These are phyloP conservation scores for Diglossa cyanea DNA, from an alignment of 2,797 vertebrate genomes.

Conservation along the genomic window DNA sequence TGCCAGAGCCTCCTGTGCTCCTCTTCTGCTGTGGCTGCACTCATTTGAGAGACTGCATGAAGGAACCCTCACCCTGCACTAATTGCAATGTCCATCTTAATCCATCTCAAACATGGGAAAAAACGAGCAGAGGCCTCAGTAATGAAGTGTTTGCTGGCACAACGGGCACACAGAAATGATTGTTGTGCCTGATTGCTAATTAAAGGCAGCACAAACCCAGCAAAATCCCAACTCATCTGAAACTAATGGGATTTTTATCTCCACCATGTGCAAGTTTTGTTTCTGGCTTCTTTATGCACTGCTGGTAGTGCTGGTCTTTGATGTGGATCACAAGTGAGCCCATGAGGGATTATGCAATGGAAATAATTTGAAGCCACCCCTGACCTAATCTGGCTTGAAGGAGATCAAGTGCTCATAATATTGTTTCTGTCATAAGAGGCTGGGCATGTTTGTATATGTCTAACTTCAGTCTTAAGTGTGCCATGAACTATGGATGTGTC, in stretches of 20 bases:
- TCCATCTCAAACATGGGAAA: background rate
- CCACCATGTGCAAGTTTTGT: background rate
- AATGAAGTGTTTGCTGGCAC: background rate
- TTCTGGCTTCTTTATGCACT: background rate
- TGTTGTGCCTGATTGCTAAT: background rate
- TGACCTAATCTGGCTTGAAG: conserved; percentile 1
- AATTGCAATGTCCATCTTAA: background rate
- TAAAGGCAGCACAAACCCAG: conserved; percentile 10
- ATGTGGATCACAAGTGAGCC: background rate
- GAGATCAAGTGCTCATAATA: background rate
- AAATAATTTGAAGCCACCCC: conserved; percentile 1
- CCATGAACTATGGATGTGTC: background rate
- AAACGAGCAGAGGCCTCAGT: background rate
- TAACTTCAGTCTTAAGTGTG: background rate
- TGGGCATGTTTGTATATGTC: background rate
- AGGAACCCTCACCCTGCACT: background rate
- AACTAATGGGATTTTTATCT: conserved; percentile 6
- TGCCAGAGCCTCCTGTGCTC: background rate
- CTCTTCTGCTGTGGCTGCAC: background rate
- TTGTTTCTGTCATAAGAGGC: background rate
- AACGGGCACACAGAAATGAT: background rate
- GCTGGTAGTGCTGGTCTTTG: background rate
- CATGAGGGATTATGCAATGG: background rate
- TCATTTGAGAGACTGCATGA: background rate
- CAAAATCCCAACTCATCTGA: background rate